Evolutionary conservation across 2,888 invertebrate species (phyloP), one percentile per base, ranked within the genome.

Genomic region (Stenodera caucasica): DNA sequence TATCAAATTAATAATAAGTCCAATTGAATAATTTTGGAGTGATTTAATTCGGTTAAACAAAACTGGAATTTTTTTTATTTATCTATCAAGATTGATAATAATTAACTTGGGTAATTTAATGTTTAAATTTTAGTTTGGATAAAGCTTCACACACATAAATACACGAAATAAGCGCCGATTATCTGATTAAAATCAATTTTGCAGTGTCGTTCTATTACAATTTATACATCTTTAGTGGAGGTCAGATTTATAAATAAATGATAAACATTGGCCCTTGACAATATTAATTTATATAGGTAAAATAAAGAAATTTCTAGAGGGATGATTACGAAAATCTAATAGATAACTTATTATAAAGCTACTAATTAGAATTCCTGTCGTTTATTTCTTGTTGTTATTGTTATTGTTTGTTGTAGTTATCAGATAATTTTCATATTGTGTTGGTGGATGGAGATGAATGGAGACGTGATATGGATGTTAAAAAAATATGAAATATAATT

Each of bases 181-280:
- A 78, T 77, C 77, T 76, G 75, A 76, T 78, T 78, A 78, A 76
- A 75, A 75, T 74, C 77, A 76, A 77, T 77, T 77, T 75, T 70
- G 69, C 69, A 67, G 71, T 45, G 45, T 75, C 71, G 71, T 69
- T 69, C 67, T 68, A 65, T 72, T 69, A 45, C 21, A 18, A 68
- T 74, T 72, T 69, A 66, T 65, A 64, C 60, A 66, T 67, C 65
- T 60, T 59, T 69, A 67, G 63, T 71, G 70, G 76, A 77, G 77
- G 76, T 78, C 78, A 75, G 76, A 77, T 77, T 75, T 77, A 75
- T 77, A 72, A 68, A 69, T 58, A 62, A 45, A 15, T 3, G 12
- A 45, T 21, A 35, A 49, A 12, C 52, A 66, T n/a, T 66, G 66
- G 63, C 26, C 26, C 3, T 26, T 26, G 26, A 26, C 3, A 6